A percentile compares a stretch with the other conserved stretches of the same genome.
These are phyloP conservation scores for Knipowitschia caucasica DNA, from an alignment of 2,797 vertebrate genomes.

Conservation along the genomic window DNA sequence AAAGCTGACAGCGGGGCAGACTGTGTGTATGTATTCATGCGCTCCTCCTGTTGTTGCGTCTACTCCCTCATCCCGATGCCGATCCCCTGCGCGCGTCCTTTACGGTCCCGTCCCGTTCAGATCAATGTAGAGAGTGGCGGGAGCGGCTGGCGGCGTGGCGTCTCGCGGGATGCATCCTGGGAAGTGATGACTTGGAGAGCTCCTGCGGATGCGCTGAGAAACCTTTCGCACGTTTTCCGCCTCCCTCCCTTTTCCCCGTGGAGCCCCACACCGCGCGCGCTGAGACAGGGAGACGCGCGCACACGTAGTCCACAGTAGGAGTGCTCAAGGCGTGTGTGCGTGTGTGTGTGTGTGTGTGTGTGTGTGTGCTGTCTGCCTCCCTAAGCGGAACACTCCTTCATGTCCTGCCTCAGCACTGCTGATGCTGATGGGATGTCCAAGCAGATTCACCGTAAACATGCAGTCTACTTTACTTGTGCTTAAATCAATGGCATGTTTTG, in stretches of 20 bases:
- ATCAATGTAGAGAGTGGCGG: slow-evolving; percentile 25
- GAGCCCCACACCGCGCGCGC: slow-evolving; percentile 16
- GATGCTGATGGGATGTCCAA: too few species aligned
- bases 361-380: slow-evolving; percentile 40
- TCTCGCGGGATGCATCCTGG: slow-evolving; percentile 61
- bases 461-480: too few species aligned
- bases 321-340: background rate
- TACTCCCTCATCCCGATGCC: slow-evolving; percentile 41
- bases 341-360: slow-evolving; percentile 28
- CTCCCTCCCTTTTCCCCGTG: slow-evolving; percentile 25
- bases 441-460: too few species aligned
- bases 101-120: slow-evolving; percentile 17
- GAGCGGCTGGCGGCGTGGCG: slow-evolving; percentile 45
- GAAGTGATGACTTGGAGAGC: slow-evolving; percentile 56
- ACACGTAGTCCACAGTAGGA: slow-evolving; percentile 6
- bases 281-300: slow-evolving; percentile 32
- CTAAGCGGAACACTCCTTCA: slow-evolving; percentile 50
- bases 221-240: slow-evolving; percentile 18
- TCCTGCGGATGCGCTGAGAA: slow-evolving; percentile 67
- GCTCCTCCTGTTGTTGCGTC: slow-evolving; percentile 12
- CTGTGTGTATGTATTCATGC: slow-evolving; percentile 19
- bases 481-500: too few species aligned
- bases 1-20: slow-evolving; percentile 12
- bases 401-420: too few species aligned
- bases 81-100: too few species aligned